A percentile compares a stretch with the other conserved stretches of the same genome.
Evolutionary conservation across 1,140 invertebrate species (phyloP).

Genomic region (Drosophila equinoxialis): DNA sequence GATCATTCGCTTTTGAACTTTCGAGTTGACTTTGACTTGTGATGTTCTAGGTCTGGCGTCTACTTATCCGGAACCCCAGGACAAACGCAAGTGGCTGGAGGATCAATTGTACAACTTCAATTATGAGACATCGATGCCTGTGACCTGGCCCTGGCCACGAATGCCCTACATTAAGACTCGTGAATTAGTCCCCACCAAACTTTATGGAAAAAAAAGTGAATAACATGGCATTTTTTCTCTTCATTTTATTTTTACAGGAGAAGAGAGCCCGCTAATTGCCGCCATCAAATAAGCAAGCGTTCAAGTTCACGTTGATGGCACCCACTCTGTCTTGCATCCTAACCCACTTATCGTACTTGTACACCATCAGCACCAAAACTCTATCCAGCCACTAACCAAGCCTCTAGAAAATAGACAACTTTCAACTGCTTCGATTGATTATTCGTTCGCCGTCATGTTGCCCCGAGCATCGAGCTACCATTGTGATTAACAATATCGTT

Average conservation of each 20-base stretch:
- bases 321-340: slow-evolving; percentile 71
- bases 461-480: background rate
- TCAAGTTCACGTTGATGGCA: slow-evolving; percentile 63
- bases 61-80: slow-evolving; percentile 92
- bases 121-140: slow-evolving; percentile 90
- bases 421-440: slow-evolving; percentile 55
- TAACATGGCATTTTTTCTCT: slow-evolving; percentile 47
- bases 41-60: slow-evolving; percentile 89
- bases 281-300: slow-evolving; percentile 74
- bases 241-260: slow-evolving; percentile 58
- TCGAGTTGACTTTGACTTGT: background rate
- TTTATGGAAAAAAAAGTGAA: slow-evolving; percentile 81
- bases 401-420: slow-evolving; percentile 44
- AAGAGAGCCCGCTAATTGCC: slow-evolving; percentile 79
- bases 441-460: slow-evolving; percentile 29
- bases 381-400: slow-evolving; percentile 62
- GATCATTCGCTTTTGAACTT: background rate
- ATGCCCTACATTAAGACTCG: slow-evolving; percentile 82
- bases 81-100: slow-evolving; percentile 89
- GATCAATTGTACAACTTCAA: slow-evolving; percentile 91
- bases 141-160: slow-evolving; percentile 88
- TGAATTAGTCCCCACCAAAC: slow-evolving; percentile 80
- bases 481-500: slow-evolving; percentile 1
- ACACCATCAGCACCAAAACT: slow-evolving; percentile 64
- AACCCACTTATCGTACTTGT: slow-evolving; percentile 55